These are phyloP conservation scores for Geopemphigus sp. DNA, from an alignment of 1,140 invertebrate species.

Conservation along the genomic window DNA sequence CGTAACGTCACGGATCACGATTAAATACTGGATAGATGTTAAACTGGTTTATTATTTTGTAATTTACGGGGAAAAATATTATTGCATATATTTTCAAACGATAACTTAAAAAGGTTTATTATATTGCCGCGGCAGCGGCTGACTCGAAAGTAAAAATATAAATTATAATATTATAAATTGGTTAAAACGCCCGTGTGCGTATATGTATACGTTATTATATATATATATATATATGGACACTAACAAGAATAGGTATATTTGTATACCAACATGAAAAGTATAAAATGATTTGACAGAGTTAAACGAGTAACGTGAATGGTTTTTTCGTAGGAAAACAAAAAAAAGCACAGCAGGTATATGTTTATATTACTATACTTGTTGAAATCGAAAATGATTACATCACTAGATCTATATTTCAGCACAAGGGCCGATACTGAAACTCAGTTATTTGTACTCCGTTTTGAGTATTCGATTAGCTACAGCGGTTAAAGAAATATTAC, in stretches of 20 bases:
- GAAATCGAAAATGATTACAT: too few species aligned
- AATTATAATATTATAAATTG: constrained; percentile 18
- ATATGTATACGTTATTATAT: background rate
- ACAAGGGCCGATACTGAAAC: too few species aligned
- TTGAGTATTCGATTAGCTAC: too few species aligned
- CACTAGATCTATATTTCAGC: too few species aligned
- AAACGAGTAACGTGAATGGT: background rate
- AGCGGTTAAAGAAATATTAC: too few species aligned
- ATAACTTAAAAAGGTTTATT: constrained; percentile 19
- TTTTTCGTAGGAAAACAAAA: too few species aligned
- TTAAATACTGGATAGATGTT: background rate
- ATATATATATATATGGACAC: background rate
- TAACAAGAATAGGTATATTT: background rate
- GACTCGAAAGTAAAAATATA: background rate
- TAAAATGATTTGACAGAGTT: background rate
- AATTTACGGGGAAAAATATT: constrained; percentile 10
- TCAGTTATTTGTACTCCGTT: too few species aligned
- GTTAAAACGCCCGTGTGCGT: background rate
- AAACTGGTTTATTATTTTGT: constrained; percentile 33
- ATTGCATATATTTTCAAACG: background rate
- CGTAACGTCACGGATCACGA: background rate
- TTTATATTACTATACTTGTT: too few species aligned
- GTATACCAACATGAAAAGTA: background rate
- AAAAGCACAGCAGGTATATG: too few species aligned
- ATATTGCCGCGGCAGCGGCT: background rate